phyloP scores from a whole-genome alignment of 1,140 invertebrate species.

The Sinella curviseta region DNA sequence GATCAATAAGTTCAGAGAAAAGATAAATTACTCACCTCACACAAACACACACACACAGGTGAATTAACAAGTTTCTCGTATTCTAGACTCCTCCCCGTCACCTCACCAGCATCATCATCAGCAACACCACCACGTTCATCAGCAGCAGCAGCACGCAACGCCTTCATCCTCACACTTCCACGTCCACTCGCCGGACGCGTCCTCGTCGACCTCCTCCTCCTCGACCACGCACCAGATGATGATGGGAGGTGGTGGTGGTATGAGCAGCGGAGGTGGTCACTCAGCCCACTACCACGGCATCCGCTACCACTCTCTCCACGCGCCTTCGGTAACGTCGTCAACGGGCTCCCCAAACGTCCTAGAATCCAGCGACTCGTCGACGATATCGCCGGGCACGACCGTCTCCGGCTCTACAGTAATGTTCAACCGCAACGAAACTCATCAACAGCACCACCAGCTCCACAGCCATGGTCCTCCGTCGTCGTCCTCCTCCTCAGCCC shows the following conservation, averaged over 20 bases:
- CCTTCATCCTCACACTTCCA: neutral
- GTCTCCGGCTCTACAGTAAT: neutral
- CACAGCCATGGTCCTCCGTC: too few species aligned
- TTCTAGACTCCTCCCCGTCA: too few species aligned
- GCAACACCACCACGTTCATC: neutral
- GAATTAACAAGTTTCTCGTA: too few species aligned
- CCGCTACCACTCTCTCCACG: neutral
- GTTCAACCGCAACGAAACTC: slow-evolving; percentile 12
- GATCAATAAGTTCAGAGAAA: too few species aligned
- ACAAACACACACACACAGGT: too few species aligned
- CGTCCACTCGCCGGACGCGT: neutral
- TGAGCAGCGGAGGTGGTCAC: too few species aligned
- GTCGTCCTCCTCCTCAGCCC: neutral
- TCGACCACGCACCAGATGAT: too few species aligned
- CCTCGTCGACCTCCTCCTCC: neutral
- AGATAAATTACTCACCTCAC: too few species aligned
- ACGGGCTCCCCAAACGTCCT: slow-evolving; percentile 3
- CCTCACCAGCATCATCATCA: too few species aligned
- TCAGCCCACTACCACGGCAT: too few species aligned
- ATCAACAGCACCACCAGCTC: slow-evolving; percentile 37
- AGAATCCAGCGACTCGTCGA: slow-evolving; percentile 39
- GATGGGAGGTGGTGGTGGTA: too few species aligned
- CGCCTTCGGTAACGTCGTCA: neutral
- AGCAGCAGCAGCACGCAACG: neutral
- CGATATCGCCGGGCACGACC: slow-evolving; percentile 44